These are phyloP conservation scores for Baronia brevicornis DNA, from an alignment of 2,888 invertebrate species.

Conservation along the genomic window DNA sequence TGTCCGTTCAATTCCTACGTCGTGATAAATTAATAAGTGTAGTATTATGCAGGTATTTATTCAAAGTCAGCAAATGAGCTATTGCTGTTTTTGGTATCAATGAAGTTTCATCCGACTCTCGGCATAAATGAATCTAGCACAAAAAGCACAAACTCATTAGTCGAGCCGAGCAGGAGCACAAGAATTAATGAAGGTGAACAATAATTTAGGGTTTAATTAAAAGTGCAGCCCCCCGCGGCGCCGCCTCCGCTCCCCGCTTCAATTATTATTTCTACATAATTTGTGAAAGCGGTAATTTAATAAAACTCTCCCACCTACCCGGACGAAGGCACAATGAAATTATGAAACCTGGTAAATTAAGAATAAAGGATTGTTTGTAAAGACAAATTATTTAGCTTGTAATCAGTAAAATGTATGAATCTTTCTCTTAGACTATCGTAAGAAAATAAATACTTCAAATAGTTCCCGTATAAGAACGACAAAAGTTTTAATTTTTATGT, in stretches of 20 bases:
- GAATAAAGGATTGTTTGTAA: slow-evolving; percentile 12
- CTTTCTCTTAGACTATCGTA: too few species aligned
- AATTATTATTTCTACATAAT: slow-evolving; percentile 68
- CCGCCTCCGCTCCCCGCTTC: slow-evolving; percentile 43
- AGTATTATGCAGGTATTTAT: too few species aligned
- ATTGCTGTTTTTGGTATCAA: too few species aligned
- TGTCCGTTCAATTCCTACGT: too few species aligned
- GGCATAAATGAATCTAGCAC: slow-evolving; percentile 39
- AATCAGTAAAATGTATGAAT: too few species aligned
- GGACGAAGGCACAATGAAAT: slow-evolving; percentile 27
- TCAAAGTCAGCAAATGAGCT: too few species aligned
- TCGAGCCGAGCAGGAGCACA: slow-evolving; percentile 61
- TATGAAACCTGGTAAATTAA: slow-evolving; percentile 26
- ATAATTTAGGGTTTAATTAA: slow-evolving; percentile 76
- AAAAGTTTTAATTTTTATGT: too few species aligned
- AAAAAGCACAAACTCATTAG: slow-evolving; percentile 73
- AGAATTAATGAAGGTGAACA: slow-evolving; percentile 74
- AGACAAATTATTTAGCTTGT: too few species aligned
- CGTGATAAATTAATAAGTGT: too few species aligned
- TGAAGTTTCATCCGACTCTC: too few species aligned
- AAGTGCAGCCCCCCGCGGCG: slow-evolving; percentile 67
- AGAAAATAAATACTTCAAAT: too few species aligned
- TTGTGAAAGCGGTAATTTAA: slow-evolving; percentile 71
- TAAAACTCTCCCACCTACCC: slow-evolving; percentile 45
- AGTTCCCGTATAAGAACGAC: slow-evolving; percentile 15